A percentile compares a stretch with the other conserved stretches of the same genome.
Evolutionary conservation across 2,888 invertebrate genomes (phyloP).

Genomic region (Allolobophora icterica): DNA sequence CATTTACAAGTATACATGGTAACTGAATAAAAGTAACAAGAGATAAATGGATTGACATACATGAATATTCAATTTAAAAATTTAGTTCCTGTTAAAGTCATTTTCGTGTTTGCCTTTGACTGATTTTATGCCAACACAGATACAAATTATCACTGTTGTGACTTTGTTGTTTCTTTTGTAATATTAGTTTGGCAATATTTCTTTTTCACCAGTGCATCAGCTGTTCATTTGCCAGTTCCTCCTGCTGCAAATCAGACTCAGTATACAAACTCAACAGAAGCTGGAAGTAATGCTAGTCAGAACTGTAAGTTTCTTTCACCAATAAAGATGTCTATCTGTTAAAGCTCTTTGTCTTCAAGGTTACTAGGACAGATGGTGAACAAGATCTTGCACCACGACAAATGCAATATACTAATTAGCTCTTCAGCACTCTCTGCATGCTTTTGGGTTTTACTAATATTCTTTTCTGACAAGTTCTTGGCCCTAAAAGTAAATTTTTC

Average conservation of each 20-base stretch:
- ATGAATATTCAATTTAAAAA: neutral
- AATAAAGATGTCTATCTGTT: too few relatives aligned
- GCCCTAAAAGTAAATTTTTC: too few relatives aligned
- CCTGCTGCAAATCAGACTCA: neutral
- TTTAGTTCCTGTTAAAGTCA: neutral
- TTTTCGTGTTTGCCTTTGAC: neutral
- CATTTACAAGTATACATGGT: neutral
- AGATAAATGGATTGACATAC: neutral
- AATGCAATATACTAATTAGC: too few relatives aligned
- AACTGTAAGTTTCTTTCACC: neutral
- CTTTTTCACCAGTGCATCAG: neutral
- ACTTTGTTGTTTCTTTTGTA: neutral
- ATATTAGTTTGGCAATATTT: too few relatives aligned
- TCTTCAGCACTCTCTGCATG: too few relatives aligned
- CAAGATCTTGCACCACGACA: too few relatives aligned
- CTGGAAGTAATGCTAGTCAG: neutral
- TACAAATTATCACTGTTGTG: neutral
- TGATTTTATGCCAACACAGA: neutral
- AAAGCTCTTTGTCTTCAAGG: too few relatives aligned
- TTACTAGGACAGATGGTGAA: too few relatives aligned
- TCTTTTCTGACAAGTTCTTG: too few relatives aligned
- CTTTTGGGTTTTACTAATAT: too few relatives aligned
- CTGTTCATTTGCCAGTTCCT: neutral
- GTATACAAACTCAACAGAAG: neutral
- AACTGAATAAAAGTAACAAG: neutral